Base-by-base conservation (phyloP, 2,888 invertebrate species). In the Pollenia angustigena region DNA sequence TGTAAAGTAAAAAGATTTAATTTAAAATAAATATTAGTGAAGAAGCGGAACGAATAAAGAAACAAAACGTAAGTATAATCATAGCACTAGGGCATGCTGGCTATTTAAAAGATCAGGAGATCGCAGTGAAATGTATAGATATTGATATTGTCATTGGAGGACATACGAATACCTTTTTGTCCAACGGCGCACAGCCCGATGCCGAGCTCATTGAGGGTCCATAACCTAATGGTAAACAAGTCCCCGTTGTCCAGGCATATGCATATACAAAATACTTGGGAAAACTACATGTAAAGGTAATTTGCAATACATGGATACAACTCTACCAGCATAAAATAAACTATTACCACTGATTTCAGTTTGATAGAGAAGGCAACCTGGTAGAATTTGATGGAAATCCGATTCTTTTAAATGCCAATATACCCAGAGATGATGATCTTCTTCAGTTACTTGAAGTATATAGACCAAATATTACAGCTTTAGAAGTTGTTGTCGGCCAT, bases 21-120 rank as follows among this genome's bases (percentile, higher is more conserved):
- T 54, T 48, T 16, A 9, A 40, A 32, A 50, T 71, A 23, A 14
- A 23, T 48, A 44, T 42, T 56, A 93, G 93, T 90, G 92, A 93
- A 87, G 97, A 97, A 93, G 95, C 95, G 0, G 93, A 94, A 11
- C 94, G 91, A 69, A 93, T 97, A 1, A 95, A 96, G 90, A 91
- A 91, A 0, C 90, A 94, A 74, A 97, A 97, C 4, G 94, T 97
- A 0, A 95, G 96, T 23, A 97, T 98, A 71, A 95, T 98, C 14
- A 97, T 98, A 87, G 98, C 97, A 0, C 93, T 98, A 42, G 98
- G 98, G 0, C 98, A 98, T 93, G 97, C 98, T 0, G 98, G 98
- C 0, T 97, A 95, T 90, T 94, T 94, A 1, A 95, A 95, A 88
- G 98, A 98, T 91, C 94, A 95, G 91, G 94, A 95, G 91, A 97